Percentiles rank a stretch among this genome's conserved stretches.
Conservation (phyloP, 2,113 vertebrate species). For the Progne subis region DNA sequence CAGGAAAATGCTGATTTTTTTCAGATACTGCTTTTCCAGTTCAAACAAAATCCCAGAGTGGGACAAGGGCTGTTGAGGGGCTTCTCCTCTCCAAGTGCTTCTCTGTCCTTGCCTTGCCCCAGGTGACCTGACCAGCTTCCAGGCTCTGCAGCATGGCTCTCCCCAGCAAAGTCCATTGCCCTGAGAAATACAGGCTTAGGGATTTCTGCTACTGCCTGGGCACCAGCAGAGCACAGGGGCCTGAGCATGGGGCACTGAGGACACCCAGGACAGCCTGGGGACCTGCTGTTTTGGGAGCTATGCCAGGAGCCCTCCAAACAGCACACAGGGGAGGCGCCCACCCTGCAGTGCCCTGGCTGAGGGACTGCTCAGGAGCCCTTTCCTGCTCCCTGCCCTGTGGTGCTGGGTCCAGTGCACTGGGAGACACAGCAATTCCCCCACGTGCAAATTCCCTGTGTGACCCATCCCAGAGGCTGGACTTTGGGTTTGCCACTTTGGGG, state of each 20-base stretch:
- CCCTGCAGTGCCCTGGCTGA: neutral
- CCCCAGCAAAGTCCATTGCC: neutral
- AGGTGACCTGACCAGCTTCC: neutral
- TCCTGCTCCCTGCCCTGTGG: fast-evolving
- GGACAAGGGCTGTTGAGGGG: neutral
- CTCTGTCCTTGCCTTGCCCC: neutral
- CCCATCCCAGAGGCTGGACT: neutral
- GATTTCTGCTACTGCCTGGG: neutral
- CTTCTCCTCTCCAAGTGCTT: neutral
- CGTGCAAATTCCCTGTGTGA: neutral
- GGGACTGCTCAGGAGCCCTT: neutral
- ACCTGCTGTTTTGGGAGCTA: neutral
- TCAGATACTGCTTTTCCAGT: neutral
- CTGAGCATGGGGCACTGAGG: fast-evolving
- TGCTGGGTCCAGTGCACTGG: neutral
- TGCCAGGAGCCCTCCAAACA: neutral
- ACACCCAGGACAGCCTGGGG: neutral
- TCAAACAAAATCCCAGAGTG: neutral
- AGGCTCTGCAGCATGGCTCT: neutral
- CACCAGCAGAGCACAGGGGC: neutral
- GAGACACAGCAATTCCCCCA: neutral
- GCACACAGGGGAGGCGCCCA: neutral
- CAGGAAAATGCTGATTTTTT: neutral
- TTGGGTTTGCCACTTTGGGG: neutral
- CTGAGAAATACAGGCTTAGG: neutral